Percentiles rank a stretch among this genome's conserved stretches.
phyloP scores from a whole-genome alignment of 2,888 invertebrate species.

The Blera fallax region DNA sequence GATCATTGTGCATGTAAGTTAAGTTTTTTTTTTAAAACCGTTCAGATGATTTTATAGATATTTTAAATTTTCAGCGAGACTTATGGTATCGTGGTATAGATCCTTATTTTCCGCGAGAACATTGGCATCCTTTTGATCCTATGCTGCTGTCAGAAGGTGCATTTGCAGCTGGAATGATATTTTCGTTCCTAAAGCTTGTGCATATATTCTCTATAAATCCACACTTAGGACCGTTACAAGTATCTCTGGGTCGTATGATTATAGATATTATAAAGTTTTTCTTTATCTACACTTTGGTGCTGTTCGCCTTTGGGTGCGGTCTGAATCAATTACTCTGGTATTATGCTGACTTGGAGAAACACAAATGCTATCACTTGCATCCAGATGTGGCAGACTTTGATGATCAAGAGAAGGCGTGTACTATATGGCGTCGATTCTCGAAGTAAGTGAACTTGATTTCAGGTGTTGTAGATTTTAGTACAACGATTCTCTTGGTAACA shows the following conservation, averaged over 20 bases:
- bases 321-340: constrained; percentile 96
- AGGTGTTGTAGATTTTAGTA: not conserved
- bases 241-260: constrained; percentile 96
- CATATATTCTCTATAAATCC: constrained; percentile 99
- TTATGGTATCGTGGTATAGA: constrained; percentile 85
- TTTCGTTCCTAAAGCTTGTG: constrained; percentile 96
- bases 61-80: constrained; percentile 84
- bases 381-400: constrained; percentile 91
- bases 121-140: constrained; percentile 98
- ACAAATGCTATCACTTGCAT: constrained; percentile 90
- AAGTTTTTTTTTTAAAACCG: not conserved
- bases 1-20: constrained; percentile 91
- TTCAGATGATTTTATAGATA: not conserved
- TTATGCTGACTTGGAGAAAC: constrained; percentile 93
- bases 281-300: constrained; percentile 94
- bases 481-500: constrained; percentile 81
- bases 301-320: constrained; percentile 98
- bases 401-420: constrained; percentile 90
- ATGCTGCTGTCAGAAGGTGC: constrained; percentile 95
- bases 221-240: constrained; percentile 95
- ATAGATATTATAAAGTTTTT: constrained; percentile 98
- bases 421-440: constrained; percentile 93
- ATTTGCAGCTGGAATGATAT: constrained; percentile 98
- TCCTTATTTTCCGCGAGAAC: constrained; percentile 93
- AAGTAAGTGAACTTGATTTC: constrained; percentile 84